Percentiles rank a stretch among this genome's conserved stretches.
Conservation (phyloP, 2,888 invertebrate species). For the Molanna angustata region DNA sequence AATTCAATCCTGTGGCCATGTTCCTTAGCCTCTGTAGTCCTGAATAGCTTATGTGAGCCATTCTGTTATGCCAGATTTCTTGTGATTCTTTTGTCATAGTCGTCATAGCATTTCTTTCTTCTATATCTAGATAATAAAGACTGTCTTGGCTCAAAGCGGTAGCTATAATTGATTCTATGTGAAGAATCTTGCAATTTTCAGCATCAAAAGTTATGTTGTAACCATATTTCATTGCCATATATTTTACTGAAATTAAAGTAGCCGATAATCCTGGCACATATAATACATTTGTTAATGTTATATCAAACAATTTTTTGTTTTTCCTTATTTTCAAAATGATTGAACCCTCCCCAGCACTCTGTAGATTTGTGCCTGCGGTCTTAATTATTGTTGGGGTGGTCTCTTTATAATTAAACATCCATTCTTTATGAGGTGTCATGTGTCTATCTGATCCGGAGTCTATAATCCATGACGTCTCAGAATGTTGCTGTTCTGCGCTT, state of each 20-base stretch:
- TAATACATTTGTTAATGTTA: not conserved
- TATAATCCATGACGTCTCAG: not conserved
- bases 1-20: not conserved
- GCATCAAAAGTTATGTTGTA: not conserved
- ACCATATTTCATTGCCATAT: not conserved
- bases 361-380: not conserved
- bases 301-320: not conserved
- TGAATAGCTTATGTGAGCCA: not conserved
- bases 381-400: not conserved
- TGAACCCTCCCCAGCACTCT: not conserved
- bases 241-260: not conserved
- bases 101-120: not conserved
- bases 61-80: not conserved
- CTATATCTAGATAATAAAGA: not conserved
- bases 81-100: not conserved
- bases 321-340: not conserved
- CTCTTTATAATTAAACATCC: not conserved
- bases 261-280: conserved; percentile 1
- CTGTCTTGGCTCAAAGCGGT: not conserved
- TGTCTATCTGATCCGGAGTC: conserved; percentile 2
- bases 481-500: not conserved
- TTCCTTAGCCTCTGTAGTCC: not conserved
- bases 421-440: not conserved
- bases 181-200: not conserved
- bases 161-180: not conserved